Evolutionary conservation across 2,888 invertebrate species (phyloP).

Genomic region (Cosmopolites sordidus): DNA sequence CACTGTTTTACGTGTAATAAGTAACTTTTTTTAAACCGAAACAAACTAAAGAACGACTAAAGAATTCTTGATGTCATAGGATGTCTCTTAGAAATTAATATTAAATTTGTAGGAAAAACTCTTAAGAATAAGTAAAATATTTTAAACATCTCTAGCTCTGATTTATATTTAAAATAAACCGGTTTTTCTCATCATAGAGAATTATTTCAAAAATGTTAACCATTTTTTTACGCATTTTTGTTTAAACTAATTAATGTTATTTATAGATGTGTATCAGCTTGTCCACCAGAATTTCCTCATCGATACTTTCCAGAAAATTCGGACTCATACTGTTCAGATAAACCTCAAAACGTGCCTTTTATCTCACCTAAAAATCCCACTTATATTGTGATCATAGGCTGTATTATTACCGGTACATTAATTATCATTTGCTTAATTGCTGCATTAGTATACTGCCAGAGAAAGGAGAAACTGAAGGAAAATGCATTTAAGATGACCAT

Average conservation of each 20-base stretch:
- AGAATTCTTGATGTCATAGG: too few species aligned
- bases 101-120: too few species aligned
- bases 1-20: too few species aligned
- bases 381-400: constrained; percentile 29
- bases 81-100: too few species aligned
- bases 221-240: too few species aligned
- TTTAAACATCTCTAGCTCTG: too few species aligned
- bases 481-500: constrained; percentile 84
- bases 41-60: too few species aligned
- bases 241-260: too few species aligned
- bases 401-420: constrained; percentile 26
- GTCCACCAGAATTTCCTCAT: constrained; percentile 73
- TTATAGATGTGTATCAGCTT: constrained; percentile 73
- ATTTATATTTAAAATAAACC: background rate
- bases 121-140: too few species aligned
- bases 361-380: constrained; percentile 26
- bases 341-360: constrained; percentile 22
- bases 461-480: constrained; percentile 58
- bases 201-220: too few species aligned
- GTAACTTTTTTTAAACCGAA: too few species aligned
- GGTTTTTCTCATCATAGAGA: background rate
- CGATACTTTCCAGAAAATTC: constrained; percentile 69
- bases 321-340: constrained; percentile 73
- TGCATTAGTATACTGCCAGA: constrained; percentile 31
- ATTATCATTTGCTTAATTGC: constrained; percentile 29